These are phyloP conservation scores for Podargus strigoides DNA, from an alignment of 2,797 vertebrate genomes.

Conservation along the genomic window DNA sequence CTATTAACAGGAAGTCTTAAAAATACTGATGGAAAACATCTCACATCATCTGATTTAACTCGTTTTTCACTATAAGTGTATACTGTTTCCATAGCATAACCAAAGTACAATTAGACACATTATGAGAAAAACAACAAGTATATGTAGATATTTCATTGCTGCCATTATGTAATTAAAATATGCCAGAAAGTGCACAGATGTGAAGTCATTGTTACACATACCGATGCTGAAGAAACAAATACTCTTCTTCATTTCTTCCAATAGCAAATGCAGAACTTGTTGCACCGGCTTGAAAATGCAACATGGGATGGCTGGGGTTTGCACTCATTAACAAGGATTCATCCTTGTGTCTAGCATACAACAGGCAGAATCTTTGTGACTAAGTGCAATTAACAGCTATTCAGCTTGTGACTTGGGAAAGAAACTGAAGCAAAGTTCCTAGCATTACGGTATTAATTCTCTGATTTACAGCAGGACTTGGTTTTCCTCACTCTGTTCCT, in stretches of 20 bases:
- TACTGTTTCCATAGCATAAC: not conserved
- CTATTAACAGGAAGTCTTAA: not conserved
- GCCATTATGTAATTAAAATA: not conserved
- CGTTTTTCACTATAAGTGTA: not conserved
- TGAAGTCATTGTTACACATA: not conserved
- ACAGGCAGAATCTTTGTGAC: slow-evolving; percentile 59
- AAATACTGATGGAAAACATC: not conserved
- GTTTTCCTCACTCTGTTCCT: not conserved
- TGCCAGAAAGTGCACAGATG: not conserved
- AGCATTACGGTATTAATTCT: not conserved
- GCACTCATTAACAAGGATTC: slow-evolving; percentile 82
- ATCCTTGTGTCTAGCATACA: slow-evolving; percentile 72
- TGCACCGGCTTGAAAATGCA: not conserved
- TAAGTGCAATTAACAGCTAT: slow-evolving; percentile 54
- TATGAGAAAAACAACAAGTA: not conserved
- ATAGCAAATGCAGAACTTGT: not conserved
- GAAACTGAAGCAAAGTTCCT: not conserved
- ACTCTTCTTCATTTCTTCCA: not conserved
- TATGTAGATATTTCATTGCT: not conserved
- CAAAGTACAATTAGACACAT: not conserved
- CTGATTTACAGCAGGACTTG: not conserved
- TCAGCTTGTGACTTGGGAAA: not conserved
- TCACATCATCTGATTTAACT: not conserved
- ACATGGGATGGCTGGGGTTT: slow-evolving; percentile 19
- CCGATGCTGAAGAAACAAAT: not conserved